Evolutionary conservation across 30 jellyfish, hydroid and myxozoan species (phyloP).

Genomic region (Pelagia noctiluca): DNA sequence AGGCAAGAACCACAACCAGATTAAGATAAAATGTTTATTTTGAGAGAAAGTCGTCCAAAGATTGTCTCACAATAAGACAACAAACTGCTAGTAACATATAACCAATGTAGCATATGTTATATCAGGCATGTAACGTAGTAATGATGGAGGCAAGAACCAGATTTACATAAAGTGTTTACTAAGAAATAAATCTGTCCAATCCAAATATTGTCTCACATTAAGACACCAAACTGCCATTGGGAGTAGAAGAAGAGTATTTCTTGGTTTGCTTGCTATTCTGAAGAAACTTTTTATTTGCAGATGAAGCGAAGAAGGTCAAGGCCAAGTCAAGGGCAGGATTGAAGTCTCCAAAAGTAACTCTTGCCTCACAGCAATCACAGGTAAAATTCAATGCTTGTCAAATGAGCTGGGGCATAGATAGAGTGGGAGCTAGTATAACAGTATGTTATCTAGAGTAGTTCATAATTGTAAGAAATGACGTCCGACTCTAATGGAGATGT

Average conservation of each 20-base stretch:
- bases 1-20: no score
- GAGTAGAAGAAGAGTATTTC: not conserved
- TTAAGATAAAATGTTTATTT: no score
- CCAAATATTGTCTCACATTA: no score
- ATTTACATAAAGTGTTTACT: no score
- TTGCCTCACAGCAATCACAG: slow-evolving; percentile 51
- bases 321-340: slow-evolving; percentile 28
- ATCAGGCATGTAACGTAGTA: not conserved
- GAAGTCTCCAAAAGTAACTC: slow-evolving; percentile 49
- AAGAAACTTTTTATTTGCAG: slow-evolving; percentile 3
- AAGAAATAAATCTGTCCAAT: no score
- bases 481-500: not conserved
- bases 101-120: no score
- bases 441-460: no score
- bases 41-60: no score
- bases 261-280: not conserved
- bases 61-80: no score
- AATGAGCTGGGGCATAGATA: not conserved
- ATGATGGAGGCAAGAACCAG: no score
- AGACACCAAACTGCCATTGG: not conserved
- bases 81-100: no score
- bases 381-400: not conserved
- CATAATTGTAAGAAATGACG: no score
- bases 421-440: not conserved
- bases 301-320: slow-evolving; percentile 32